Conservation (phyloP, 2,113 vertebrate genomes). For the Hemibagrus wyckioides region DNA sequence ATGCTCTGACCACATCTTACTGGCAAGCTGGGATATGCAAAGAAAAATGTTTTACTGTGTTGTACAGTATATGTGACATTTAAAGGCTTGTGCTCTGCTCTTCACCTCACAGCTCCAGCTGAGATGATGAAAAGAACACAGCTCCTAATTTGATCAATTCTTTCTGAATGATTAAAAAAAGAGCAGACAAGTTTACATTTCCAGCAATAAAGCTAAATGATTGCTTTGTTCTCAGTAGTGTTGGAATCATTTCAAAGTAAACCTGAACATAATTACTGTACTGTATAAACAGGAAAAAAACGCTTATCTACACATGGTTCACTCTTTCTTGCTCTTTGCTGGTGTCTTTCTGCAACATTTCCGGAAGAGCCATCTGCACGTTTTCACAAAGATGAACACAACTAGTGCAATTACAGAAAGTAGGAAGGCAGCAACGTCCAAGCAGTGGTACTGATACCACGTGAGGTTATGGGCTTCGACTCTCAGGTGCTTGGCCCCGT, state of each 20-base stretch:
- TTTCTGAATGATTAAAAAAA: background rate
- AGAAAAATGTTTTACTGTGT: background rate
- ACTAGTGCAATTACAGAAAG: conserved; percentile 55
- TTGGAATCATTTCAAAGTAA: background rate
- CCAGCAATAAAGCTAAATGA: background rate
- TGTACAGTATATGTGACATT: background rate
- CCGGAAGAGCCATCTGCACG: conserved; percentile 66
- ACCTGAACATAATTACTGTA: background rate
- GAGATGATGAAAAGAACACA: background rate
- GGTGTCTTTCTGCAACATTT: conserved; percentile 56
- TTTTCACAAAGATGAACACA: conserved; percentile 66
- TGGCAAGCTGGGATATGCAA: background rate
- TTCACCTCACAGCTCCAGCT: too few relatives aligned
- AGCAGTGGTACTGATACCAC: conserved; percentile 81
- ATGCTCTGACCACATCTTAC: too few relatives aligned
- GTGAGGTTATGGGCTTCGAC: conserved; percentile 75
- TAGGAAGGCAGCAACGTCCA: conserved; percentile 80
- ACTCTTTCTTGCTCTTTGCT: conserved; percentile 22
- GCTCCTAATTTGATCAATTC: background rate
- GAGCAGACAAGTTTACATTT: background rate
- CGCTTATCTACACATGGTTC: background rate
- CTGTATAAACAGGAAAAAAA: too few relatives aligned
- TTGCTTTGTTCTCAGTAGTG: background rate
- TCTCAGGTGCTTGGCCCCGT: conserved; percentile 81
- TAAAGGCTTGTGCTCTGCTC: too few relatives aligned